Base-by-base conservation (phyloP, 2,888 invertebrate species). In the Aphidoletes aphidimyza region DNA sequence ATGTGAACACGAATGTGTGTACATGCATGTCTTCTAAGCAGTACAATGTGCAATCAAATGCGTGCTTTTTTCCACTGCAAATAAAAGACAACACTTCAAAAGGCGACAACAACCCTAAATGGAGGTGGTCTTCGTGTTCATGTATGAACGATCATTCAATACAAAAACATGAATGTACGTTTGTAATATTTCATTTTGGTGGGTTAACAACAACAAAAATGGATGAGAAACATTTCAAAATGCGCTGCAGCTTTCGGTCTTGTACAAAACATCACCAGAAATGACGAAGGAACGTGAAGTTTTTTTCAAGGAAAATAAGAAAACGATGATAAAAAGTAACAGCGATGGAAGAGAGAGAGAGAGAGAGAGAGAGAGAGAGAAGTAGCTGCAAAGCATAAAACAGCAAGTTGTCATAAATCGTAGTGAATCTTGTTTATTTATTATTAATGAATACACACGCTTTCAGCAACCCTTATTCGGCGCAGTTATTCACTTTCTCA, bases 361-460 rank as follows among this genome's bases (percentile, higher is more conserved):
- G n/a, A n/a, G n/a, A n/a, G n/a, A n/a, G n/a, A n/a, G n/a, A n/a
- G n/a, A n/a, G n/a, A n/a, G n/a, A n/a, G n/a, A n/a, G n/a, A n/a
- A n/a, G n/a, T n/a, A n/a, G n/a, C n/a, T n/a, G n/a, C n/a, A n/a
- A n/a, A 54, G 26, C 26, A 26, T 54, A 54, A 54, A 54, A 54
- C 26, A 54, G 22, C 54, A 54, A 54, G 54, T 54, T 54, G 54
- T 54, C 54, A 54, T 54, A 54, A 54, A 54, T 54, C 54, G 22
- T 54, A 69, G 34, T n/a, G 69, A 69, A 69, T 17, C 69, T 69
- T 69, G 69, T 69, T 69, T 30, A 30, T 69, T 30, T 17, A 69
- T 69, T 69, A 69, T 69, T 69, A 69, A 69, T 69, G 69, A 30
- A 69, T 69, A 30, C 69, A 69, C 69, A 69, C 69, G 69, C 69